Evolutionary conservation across 2,113 vertebrate species (phyloP), one percentile per base, ranked within the genome.

Genomic region (Cygnus atratus): DNA sequence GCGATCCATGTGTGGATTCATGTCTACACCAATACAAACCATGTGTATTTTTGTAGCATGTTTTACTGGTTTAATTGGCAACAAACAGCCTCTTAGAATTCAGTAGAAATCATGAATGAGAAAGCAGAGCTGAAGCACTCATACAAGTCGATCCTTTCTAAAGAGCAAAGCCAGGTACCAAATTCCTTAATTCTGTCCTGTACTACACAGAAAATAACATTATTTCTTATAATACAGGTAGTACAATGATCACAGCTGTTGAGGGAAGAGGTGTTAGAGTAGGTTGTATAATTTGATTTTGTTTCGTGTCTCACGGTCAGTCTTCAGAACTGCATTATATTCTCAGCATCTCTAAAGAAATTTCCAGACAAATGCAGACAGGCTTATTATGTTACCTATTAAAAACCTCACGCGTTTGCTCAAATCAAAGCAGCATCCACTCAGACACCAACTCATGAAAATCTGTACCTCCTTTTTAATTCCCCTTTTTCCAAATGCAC

Each of bases 21-120:
- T 3, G 11, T 5, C 22, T 29, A 26, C 28, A 10, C 63, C 43
- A 19, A 25, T 6, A 48, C 68, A 43, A 43, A 76, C 19, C 10
- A 1, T 1, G 3, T 5, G 11, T 15, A 15, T 25, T 57, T 84
- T 44, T 52, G n/a, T 26, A 59, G 46, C 5, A 8, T 0, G 4
- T 46, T 92, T 43, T 10, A 37, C 11, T 9, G 20, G 57, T 5
- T 70, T 76, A 7, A 3, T 16, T 35, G 37, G 25, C 41, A 54
- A 46, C 11, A 46, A 59, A 26, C 2, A 24, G 6, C 12, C 26
- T 70, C 25, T n/a, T 25, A 52, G 68, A 52, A 43, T 63, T 10
- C 29, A 22, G 7, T 0, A 21, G 33, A 46, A 81, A 31, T 19
- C 11, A 11, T 2, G 9, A 74, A 11, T 4, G 14, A 46, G 35